phyloP scores from a whole-genome alignment of 92 coral and sea anemone species.

The Paragorgia papillata region DNA sequence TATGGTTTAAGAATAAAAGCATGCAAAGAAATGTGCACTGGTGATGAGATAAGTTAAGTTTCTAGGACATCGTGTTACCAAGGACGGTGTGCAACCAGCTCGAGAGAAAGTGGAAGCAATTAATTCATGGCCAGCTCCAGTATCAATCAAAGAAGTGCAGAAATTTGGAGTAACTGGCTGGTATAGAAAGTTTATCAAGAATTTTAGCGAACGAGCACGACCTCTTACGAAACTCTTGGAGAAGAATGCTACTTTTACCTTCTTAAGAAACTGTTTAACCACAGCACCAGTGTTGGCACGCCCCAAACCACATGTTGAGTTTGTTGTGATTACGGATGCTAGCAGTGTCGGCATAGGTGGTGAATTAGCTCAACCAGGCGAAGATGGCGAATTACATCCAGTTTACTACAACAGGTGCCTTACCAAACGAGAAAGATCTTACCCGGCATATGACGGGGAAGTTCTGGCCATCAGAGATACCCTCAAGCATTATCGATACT shows the following conservation, averaged over 20 bases:
- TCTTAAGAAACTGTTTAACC: constrained; percentile 11
- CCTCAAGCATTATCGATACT: constrained; percentile 37
- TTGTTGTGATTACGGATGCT: constrained; percentile 32
- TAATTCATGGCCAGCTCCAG: not conserved
- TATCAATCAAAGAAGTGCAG: constrained; percentile 47
- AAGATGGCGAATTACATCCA: constrained; percentile 15
- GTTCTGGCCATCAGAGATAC: constrained; percentile 45
- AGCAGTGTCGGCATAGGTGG: constrained; percentile 33
- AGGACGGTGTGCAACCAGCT: no score
- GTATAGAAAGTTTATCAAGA: constrained; percentile 38
- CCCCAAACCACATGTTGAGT: constrained; percentile 24
- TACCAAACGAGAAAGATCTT: constrained; percentile 33
- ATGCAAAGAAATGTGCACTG: no score
- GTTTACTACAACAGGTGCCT: constrained; percentile 37
- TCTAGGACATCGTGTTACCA: no score
- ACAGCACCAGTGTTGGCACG: constrained; percentile 43
- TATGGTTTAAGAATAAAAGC: no score
- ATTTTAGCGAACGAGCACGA: constrained; percentile 30
- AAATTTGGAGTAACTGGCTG: constrained; percentile 41
- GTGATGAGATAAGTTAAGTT: no score
- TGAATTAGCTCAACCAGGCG: not conserved
- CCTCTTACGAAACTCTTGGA: constrained; percentile 32
- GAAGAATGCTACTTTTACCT: constrained; percentile 13
- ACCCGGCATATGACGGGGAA: constrained; percentile 43
- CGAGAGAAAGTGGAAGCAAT: no score